Base-by-base conservation (phyloP, 2,113 vertebrate species). In the Diphyllodes magnificus region DNA sequence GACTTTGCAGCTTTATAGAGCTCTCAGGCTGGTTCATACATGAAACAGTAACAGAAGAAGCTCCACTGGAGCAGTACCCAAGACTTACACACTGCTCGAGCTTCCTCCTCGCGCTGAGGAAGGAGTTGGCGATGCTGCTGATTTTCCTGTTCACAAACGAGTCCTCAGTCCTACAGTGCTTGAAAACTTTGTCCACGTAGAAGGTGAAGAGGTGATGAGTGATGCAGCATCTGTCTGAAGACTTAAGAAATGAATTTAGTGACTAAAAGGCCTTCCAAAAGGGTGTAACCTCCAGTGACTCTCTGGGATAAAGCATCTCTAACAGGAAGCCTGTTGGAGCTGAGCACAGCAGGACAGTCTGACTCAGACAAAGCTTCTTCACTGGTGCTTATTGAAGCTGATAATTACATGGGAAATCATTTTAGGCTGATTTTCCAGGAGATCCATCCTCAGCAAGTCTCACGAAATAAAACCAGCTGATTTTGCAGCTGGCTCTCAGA, bases 151-250 rank as follows among this genome's bases (percentile, higher is more conserved):
- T 85, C 79, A 98, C 59, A 0, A 83, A 88, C 0, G 79, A 81
- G 21, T 93, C 95, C 84, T 96, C 66, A 0, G 96, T 96, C 73
- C 40, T 93, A 65, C 98, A 98, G 95, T 98, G 98, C 45, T 95
- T 98, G 97, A 99, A 99, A 61, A 99, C 99, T 33, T 97, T 98
- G 96, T 99, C 98, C 87, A 99, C 65, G 4, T 99, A 99, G 98
- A 99, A 99, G 19, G 93, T 96, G 78, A 99, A 97, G 90, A 99
- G 91, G 13, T 98, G 98, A 8, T 83, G 98, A 61, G 98, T 68
- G 87, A 99, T 95, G 27, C 99, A 99, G 95, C 99, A 99, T 1
- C 94, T 98, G 15, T 99, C 98, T 92, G 81, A 72, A 31, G 95
- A 86, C 98, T 98, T 42, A n/a, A 94, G 79, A 88, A 39, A 96